Evolutionary conservation across 2,888 invertebrate genomes (phyloP).

Genomic region (Drosophila mayaguana): DNA sequence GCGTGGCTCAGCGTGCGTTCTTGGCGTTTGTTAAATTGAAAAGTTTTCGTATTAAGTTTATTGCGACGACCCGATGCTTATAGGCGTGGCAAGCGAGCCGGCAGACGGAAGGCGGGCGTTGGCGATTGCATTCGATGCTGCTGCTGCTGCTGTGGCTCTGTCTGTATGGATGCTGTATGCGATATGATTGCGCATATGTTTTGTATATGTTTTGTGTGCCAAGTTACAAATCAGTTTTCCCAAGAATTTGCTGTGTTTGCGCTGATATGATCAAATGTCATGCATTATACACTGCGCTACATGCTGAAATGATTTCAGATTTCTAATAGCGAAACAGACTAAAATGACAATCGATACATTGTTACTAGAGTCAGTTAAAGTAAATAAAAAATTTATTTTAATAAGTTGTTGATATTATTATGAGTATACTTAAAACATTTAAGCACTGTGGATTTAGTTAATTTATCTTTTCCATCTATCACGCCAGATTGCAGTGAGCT

Average conservation of each 20-base stretch:
- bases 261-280: slow-evolving; percentile 64
- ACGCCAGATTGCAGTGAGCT: too few species aligned
- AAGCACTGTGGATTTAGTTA: too few species aligned
- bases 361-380: not conserved
- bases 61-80: slow-evolving; percentile 39
- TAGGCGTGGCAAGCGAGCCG: slow-evolving; percentile 26
- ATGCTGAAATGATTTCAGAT: slow-evolving; percentile 9
- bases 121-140: slow-evolving; percentile 20
- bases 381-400: not conserved
- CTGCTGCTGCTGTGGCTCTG: slow-evolving; percentile 3
- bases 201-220: slow-evolving; percentile 67
- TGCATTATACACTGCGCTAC: slow-evolving; percentile 45
- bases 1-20: slow-evolving; percentile 70
- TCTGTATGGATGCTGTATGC: slow-evolving; percentile 31
- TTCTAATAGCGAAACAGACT: not conserved
- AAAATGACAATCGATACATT: not conserved
- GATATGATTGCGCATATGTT: slow-evolving; percentile 64
- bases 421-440: too few species aligned
- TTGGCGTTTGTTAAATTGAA: slow-evolving; percentile 73
- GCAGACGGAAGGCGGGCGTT: not conserved
- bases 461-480: too few species aligned
- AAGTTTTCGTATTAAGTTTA: slow-evolving; percentile 75
- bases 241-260: slow-evolving; percentile 47
- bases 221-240: slow-evolving; percentile 71
- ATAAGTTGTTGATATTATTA: too few species aligned